Percentiles rank a stretch among this genome's conserved stretches.
These are phyloP conservation scores for Octopus bimaculoides DNA, from an alignment of 1,140 invertebrate species.

Conservation along the genomic window DNA sequence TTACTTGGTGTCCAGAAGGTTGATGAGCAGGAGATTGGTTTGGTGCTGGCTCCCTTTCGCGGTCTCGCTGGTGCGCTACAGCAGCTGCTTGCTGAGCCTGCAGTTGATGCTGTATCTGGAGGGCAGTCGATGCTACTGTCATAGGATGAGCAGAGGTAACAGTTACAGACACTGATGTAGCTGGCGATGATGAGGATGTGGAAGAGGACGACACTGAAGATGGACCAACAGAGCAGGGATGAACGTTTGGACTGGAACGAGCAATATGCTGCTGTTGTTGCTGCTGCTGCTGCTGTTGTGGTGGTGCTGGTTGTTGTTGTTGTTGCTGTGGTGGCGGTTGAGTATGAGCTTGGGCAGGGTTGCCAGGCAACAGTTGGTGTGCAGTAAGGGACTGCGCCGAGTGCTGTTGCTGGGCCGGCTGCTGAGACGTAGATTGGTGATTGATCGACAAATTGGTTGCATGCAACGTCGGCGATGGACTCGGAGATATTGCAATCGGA, in stretches of 20 bases:
- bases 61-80: background rate
- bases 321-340: background rate
- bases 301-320: too few species aligned
- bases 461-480: slow-evolving; percentile 2
- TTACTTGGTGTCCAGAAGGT: slow-evolving; percentile 2
- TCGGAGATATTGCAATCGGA: slow-evolving; percentile 1
- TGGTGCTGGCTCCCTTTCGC: background rate
- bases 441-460: background rate
- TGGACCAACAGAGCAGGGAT: background rate
- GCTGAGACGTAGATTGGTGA: background rate
- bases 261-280: background rate
- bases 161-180: background rate
- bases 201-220: background rate
- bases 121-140: background rate
- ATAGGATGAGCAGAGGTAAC: background rate
- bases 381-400: slow-evolving; percentile 2
- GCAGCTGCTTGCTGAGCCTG: background rate
- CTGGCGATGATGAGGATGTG: background rate
- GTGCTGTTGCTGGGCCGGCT: background rate
- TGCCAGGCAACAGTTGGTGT: background rate
- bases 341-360: background rate
- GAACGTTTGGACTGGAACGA: background rate
- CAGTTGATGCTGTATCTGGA: background rate
- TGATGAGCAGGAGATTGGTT: slow-evolving; percentile 5
- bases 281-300: too few species aligned